Conservation (phyloP, 2,888 invertebrate genomes). For the Heliothis peltigera region DNA sequence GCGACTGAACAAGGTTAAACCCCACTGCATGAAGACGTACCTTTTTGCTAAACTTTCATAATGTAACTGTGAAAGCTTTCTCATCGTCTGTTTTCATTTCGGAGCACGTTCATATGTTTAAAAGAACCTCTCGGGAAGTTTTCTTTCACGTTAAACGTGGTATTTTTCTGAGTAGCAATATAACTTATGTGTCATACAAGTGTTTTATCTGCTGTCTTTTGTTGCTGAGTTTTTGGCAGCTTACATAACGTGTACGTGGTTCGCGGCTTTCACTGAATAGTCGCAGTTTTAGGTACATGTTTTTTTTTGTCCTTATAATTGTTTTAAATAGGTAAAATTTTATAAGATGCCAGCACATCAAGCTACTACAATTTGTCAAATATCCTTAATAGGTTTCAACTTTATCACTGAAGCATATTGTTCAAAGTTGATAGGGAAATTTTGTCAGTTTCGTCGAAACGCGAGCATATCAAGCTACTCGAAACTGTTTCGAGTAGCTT, state of each 20-base stretch:
- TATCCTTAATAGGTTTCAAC: too few species aligned
- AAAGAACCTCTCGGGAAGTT: constrained; percentile 46
- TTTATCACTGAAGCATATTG: too few species aligned
- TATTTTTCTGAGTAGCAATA: constrained; percentile 38
- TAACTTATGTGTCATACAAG: constrained; percentile 35
- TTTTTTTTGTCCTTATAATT: too few species aligned
- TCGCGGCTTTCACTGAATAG: neutral
- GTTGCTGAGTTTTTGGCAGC: neutral
- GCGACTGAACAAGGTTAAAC: constrained; percentile 19
- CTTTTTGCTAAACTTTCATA: constrained; percentile 55
- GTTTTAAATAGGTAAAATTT: too few species aligned
- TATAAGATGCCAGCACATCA: too few species aligned
- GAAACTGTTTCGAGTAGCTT: too few species aligned
- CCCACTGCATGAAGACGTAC: constrained; percentile 27
- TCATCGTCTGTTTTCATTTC: constrained; percentile 65
- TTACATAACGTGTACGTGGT: neutral
- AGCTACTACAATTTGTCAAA: too few species aligned
- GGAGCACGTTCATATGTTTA: constrained; percentile 65
- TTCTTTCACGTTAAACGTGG: constrained; percentile 38
- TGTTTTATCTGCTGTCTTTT: constrained; percentile 29
- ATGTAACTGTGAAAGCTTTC: constrained; percentile 54
- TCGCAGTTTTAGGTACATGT: neutral
- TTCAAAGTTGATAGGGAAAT: too few species aligned
- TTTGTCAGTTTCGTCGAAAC: too few species aligned
- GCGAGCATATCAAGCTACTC: too few species aligned